phyloP scores from a whole-genome alignment of 2,888 invertebrate species.

The Falcaria lacertinaria region DNA sequence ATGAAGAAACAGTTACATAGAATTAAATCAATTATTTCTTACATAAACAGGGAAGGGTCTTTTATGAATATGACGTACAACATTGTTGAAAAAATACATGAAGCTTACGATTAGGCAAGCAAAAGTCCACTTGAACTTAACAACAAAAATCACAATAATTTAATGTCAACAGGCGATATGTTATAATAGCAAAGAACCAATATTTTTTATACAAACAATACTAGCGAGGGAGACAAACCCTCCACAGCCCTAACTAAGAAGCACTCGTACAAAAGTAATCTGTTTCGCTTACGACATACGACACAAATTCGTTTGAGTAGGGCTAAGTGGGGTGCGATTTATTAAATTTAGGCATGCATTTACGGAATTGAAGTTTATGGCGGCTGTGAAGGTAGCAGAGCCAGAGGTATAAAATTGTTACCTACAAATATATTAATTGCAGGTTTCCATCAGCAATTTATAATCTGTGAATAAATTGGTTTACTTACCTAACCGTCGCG shows the following conservation, averaged over 20 bases:
- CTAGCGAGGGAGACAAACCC: constrained; percentile 29
- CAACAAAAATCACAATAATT: constrained; percentile 45
- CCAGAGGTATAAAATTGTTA: too few species aligned
- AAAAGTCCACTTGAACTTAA: constrained; percentile 17
- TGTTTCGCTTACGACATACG: constrained; percentile 3
- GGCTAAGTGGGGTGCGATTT: constrained; percentile 18
- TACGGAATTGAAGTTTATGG: constrained; percentile 47
- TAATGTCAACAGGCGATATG: constrained; percentile 49
- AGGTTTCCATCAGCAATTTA: too few species aligned
- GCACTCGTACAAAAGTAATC: constrained; percentile 12
- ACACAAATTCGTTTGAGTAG: constrained; percentile 9
- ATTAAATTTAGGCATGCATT: constrained; percentile 49
- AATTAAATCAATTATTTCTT: too few species aligned
- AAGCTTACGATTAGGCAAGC: too few species aligned
- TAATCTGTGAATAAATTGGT: too few species aligned
- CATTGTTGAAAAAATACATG: too few species aligned
- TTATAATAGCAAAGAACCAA: constrained; percentile 57
- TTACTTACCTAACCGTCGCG: too few species aligned
- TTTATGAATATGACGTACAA: too few species aligned
- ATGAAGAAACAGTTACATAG: too few species aligned
- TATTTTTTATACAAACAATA: constrained; percentile 54
- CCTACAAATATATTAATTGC: too few species aligned
- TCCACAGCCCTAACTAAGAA: constrained; percentile 14
- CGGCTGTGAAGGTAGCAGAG: constrained; percentile 27
- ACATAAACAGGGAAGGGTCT: too few species aligned